These are phyloP conservation scores for Tragelaphus oryx DNA, from an alignment of 2,797 vertebrate species.

Conservation along the genomic window DNA sequence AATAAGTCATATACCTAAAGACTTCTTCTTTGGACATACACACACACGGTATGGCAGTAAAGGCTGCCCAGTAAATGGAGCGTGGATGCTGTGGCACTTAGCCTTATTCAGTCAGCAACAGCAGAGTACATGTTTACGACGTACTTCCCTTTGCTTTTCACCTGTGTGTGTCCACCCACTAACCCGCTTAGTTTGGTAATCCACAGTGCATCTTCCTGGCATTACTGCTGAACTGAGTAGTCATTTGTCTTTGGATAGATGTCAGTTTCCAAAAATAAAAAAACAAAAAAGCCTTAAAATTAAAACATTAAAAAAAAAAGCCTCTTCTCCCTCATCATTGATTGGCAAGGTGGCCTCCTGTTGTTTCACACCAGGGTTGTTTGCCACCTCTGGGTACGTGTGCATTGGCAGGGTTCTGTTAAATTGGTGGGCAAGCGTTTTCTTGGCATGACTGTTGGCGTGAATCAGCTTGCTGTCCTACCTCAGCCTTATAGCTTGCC, in stretches of 20 bases:
- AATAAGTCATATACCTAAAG: background rate
- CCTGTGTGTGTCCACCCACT: background rate
- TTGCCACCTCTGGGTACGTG: background rate
- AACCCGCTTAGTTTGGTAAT: background rate
- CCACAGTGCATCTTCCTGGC: background rate
- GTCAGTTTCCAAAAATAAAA: background rate
- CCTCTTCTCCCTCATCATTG: background rate
- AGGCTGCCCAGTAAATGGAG: background rate
- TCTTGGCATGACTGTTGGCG: background rate
- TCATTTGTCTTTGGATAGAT: conserved; percentile 3
- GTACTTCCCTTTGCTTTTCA: background rate
- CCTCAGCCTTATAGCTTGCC: background rate
- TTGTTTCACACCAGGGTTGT: background rate
- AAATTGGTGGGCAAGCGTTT: background rate
- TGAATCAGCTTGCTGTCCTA: conserved; percentile 43
- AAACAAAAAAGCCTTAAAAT: background rate
- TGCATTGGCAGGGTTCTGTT: background rate
- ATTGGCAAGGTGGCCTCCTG: background rate
- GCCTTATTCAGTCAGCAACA: background rate
- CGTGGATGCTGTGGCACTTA: fast-evolving
- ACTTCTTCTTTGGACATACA: background rate
- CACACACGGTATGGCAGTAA: background rate
- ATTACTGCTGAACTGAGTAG: background rate
- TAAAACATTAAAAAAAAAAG: background rate
- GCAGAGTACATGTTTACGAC: background rate